These are phyloP conservation scores for Sceloporus undulatus DNA, from an alignment of 2,113 vertebrate species.

Conservation along the genomic window DNA sequence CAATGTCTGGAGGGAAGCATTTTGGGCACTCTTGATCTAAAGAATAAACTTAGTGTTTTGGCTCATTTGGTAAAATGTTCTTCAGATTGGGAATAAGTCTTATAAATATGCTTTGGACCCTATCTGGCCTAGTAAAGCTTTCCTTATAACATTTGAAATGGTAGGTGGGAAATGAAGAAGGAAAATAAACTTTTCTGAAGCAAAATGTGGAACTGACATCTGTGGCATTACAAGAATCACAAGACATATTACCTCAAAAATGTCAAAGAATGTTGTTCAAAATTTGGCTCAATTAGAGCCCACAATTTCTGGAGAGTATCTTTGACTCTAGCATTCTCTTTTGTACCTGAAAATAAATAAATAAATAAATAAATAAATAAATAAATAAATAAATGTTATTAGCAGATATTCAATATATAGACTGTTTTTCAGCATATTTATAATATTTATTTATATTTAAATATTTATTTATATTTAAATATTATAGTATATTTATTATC, in stretches of 20 bases:
- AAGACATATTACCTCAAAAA: slow-evolving; percentile 85
- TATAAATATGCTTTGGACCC: too few species aligned
- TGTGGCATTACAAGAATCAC: neutral
- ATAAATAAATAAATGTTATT: slow-evolving; percentile 20
- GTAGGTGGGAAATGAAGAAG: neutral
- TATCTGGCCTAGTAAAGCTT: neutral
- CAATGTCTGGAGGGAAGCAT: too few species aligned
- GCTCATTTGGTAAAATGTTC: neutral
- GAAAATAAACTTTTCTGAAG: neutral
- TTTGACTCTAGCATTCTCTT: slow-evolving; percentile 79
- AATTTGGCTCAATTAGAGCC: slow-evolving; percentile 79
- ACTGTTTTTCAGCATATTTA: neutral
- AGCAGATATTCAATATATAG: neutral
- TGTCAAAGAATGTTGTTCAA: slow-evolving; percentile 79
- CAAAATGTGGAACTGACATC: slow-evolving; percentile 1
- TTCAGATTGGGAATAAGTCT: neutral
- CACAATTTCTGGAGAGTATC: slow-evolving; percentile 84
- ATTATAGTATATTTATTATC: slow-evolving; percentile 22
- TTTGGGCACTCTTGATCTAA: neutral
- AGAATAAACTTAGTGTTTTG: neutral
- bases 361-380: slow-evolving; percentile 31
- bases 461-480: too few species aligned
- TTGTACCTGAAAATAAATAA: slow-evolving; percentile 79
- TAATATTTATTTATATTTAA: neutral
- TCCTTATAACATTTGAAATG: too few species aligned